Evolutionary conservation across 2,888 invertebrate genomes (phyloP), one percentile per base, ranked within the genome.

Genomic region (Chrysodeixis includens): DNA sequence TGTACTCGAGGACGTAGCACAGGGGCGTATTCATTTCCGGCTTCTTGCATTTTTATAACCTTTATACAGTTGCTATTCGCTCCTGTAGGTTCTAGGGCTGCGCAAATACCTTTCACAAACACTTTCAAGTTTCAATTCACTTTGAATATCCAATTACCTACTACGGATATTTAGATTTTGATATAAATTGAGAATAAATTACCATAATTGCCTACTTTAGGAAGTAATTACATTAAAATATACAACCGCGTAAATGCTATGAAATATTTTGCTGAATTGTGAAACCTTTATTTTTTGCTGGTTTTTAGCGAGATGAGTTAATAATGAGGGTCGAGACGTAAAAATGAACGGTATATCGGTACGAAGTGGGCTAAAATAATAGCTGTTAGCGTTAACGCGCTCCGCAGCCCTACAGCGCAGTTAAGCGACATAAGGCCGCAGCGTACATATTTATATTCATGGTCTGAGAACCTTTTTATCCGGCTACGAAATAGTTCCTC

Each of bases 11-110:
- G 77, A 81, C 83, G 81, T 85, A 86, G 86, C 82, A 77, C 82
- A 83, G 82, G 78, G 84, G 83, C 85, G 86, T 90, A 90, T 89
- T 92, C 90, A 92, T 93, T 93, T 93, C 92, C 92, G 88, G 86
- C 86, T 88, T 87, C 90, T 91, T 91, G 90, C 90, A 92, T 92
- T 93, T 92, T 91, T 92, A 92, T 92, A 87, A 88, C 87, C 83
- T 88, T 86, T 86, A 86, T 85, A 84, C 83, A 83, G 85, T 85
- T 88, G 81, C 86, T 85, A 78, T 87, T 87, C 87, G 81, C 83
- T 78, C 84, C 82, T 76, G 82, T 82, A 80, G 84, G 78, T 81
- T 79, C 60, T 86, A 88, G 87, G 89, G 90, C 69, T 86, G 87
- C 68, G 32, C 71, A 71, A 72, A 76, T 66, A 69, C 18, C 68